Base-by-base conservation (phyloP, 2,797 vertebrate species). In the Argyrosomus regius region DNA sequence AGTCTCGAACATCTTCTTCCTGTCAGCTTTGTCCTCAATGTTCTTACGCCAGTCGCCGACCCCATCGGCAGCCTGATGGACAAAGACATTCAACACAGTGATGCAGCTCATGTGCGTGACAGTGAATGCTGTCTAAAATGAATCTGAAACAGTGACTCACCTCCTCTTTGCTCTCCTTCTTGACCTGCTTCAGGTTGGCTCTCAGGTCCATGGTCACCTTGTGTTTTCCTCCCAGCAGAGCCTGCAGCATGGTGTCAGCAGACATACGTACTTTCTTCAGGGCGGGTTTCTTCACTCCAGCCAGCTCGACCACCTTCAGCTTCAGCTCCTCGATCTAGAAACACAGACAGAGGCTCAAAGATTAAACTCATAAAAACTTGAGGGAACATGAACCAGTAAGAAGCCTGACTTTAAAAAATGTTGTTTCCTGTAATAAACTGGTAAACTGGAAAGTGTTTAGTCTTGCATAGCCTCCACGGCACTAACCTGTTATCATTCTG, bases 31-130 rank as follows among this genome's bases (percentile, higher is more conserved):
- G 91, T 99, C 98, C 80, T 99, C 98, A 2, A 99, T 96, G 93
- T 99, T 99, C 96, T 99, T 98, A 91, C 98, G 96, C 98, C 98
- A 99, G 94, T 99, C 97, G 0, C 98, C 98, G 0, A 97, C 97
- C 0, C 95, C 96, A 0, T 97, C 97, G 18, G 92, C 93, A 24
- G 94, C 90, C 96, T 97, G 91, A 6, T 7, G n/a, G 57, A 61
- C 2, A 6, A 11, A 78, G 8, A 75, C 0, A 22, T 3, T 3
- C 0, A 7, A 22, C 28, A 17, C 46, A 13, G 58, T 24, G 17
- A 43, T 0, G 58, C 22, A n/a, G 59, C 18, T 49, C n/a, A 10
- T 0, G 39, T 17, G 22, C 17, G 13, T 4, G 1, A 14, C 31
- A 8, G 11, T 1, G 31, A 4, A 6, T 14, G 0, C 13, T 9